Evolutionary conservation across 2,113 vertebrate genomes (phyloP).

Genomic region (Andinoacara biseriatus): DNA sequence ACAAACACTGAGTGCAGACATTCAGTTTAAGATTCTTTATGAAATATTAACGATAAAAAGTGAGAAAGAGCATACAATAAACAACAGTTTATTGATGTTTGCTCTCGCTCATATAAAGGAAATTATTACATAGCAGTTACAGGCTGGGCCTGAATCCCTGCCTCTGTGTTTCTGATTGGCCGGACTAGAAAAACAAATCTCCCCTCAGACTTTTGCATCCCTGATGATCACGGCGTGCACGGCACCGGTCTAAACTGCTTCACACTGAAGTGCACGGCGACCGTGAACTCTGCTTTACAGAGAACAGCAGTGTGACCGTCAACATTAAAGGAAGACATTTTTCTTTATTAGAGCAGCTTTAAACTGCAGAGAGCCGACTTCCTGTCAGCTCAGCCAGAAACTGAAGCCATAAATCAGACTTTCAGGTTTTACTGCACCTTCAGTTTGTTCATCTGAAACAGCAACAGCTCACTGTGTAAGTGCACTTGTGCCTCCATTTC

Average conservation of each 20-base stretch:
- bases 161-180: neutral
- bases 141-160: fast-evolving
- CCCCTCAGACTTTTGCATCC: neutral
- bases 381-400: neutral
- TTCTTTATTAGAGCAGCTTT: neutral
- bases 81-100: neutral
- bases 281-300: fast-evolving
- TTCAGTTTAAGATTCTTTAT: neutral
- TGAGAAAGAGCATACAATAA: neutral
- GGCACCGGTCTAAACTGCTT: neutral
- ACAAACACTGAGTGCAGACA: neutral
- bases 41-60: neutral
- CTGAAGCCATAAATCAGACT: neutral
- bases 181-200: neutral
- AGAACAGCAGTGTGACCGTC: neutral
- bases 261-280: neutral
- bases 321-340: neutral
- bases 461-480: slow-evolving; percentile 27
- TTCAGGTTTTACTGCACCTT: neutral
- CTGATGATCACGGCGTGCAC: neutral
- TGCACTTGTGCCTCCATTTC: slow-evolving; percentile 57
- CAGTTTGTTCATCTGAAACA: neutral
- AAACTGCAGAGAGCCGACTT: fast-evolving
- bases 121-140: fast-evolving
- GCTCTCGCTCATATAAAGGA: neutral